Evolutionary conservation across 2,797 vertebrate species (phyloP).

Genomic region (Anguilla anguilla): DNA sequence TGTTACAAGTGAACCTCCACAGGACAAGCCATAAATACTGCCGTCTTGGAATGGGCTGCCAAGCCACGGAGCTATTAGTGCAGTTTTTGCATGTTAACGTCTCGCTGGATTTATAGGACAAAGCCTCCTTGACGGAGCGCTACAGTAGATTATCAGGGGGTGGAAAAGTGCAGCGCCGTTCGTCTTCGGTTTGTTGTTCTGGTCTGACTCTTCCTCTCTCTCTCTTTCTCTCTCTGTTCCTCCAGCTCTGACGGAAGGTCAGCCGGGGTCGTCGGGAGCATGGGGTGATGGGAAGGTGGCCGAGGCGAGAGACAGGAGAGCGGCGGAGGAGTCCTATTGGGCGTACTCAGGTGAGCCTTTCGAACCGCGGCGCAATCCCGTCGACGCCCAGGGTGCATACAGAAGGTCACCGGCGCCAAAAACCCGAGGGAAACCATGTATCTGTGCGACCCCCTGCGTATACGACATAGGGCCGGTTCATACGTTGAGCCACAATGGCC

Average conservation of each 20-base stretch:
- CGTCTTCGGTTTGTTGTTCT: neutral
- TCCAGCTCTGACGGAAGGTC: conserved; percentile 82
- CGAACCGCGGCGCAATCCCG: neutral
- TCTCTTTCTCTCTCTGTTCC: conserved; percentile 38
- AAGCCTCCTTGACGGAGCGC: neutral
- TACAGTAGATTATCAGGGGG: conserved; percentile 16
- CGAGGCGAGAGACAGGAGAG: conserved; percentile 82
- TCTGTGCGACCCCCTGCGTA: neutral
- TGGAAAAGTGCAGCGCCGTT: neutral
- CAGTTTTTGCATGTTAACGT: conserved; percentile 11
- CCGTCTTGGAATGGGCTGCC: neutral
- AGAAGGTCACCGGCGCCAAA: no score
- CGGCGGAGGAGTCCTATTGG: conserved; percentile 91
- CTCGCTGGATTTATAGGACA: conserved; percentile 17
- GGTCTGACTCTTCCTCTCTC: neutral
- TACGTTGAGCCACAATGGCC: neutral
- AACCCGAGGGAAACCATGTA: neutral
- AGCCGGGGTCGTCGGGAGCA: conserved; percentile 72
- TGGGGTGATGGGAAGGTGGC: conserved; percentile 75
- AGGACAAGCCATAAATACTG: neutral
- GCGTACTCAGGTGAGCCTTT: conserved; percentile 89
- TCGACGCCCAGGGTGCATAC: neutral
- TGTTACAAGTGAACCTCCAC: neutral
- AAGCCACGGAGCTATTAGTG: conserved; percentile 10
- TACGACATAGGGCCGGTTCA: neutral